Evolutionary conservation across 53 echinoderm and acorn worm species (phyloP).

Genomic region (Temnopleurus reevesii): DNA sequence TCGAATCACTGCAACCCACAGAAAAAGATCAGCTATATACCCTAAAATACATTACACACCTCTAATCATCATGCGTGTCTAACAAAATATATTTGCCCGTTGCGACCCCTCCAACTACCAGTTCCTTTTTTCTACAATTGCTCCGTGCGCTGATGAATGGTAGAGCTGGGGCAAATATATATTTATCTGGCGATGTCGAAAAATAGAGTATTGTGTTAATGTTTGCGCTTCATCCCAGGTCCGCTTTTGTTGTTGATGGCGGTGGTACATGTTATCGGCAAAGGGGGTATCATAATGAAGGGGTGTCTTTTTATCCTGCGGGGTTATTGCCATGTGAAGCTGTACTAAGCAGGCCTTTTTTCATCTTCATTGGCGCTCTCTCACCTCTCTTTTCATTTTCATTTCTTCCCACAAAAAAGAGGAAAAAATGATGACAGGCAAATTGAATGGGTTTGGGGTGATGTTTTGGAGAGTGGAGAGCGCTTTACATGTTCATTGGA

Average conservation of each 20-base stretch:
- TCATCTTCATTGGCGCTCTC: neutral
- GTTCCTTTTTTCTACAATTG: neutral
- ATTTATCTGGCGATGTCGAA: neutral
- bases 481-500: slow-evolving; percentile 55
- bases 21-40: neutral
- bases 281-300: neutral
- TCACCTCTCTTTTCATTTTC: neutral
- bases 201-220: neutral
- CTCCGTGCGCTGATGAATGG: neutral
- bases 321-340: neutral
- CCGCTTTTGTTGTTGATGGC: neutral
- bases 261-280: too few relatives aligned
- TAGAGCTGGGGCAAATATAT: neutral
- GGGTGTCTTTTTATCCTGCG: neutral
- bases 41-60: too few relatives aligned
- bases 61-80: neutral
- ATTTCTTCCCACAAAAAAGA: neutral
- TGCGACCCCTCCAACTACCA: neutral
- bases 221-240: neutral
- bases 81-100: neutral
- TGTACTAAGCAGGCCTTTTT: neutral
- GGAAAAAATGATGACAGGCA: slow-evolving; percentile 31
- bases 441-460: slow-evolving; percentile 48
- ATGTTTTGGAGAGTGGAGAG: slow-evolving; percentile 27
- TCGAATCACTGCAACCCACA: too few relatives aligned